Base-by-base conservation (phyloP, 2,797 vertebrate genomes). In the Rhodeus uyekii region DNA sequence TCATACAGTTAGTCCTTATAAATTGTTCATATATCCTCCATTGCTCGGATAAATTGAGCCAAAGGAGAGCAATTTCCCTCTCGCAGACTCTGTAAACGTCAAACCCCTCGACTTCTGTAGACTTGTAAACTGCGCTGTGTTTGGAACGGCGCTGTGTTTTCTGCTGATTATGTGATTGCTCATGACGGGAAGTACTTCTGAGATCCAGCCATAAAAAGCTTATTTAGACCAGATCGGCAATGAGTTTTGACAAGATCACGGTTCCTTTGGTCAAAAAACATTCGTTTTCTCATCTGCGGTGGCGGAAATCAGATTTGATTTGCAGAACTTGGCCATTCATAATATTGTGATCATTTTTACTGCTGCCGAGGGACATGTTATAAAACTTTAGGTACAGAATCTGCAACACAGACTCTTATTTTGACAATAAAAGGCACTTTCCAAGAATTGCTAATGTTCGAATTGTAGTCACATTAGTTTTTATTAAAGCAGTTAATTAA, bases 161-260 rank as follows among this genome's bases (percentile, higher is more conserved):
- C 18, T n/a, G 44, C 71, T 76, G 80, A 82, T 67, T 67, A n/a
- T 55, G 44, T 81, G 80, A 81, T 81, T 81, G 58, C 44, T 82
- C 24, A 2, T 82, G 71, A 82, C 80, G 50, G 72, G 64, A 76
- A 76, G 69, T 32, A n/a, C 36, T 55, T 29, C 32, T 34, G 42
- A 75, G 61, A 76, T 75, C 61, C 72, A 75, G 75, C 58, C 44
- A 73, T 72, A 39, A 73, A 44, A 39, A 73, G 67, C 34, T 22
- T 39, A 18, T 73, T 50, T 39, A 81, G 9, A 64, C 2, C 58
- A 39, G 79, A 63, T 81, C 65, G 24, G 38, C 24, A 61, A 80
- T 24, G 5, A 60, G 38, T 13, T 61, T 34, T 71, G 78, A 71
- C 65, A 80, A 42, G 22, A 71, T 69, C 60, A 80, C 65, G 24